Base-by-base conservation (phyloP, 2,113 vertebrate species). In the Ochotona curzoniae region DNA sequence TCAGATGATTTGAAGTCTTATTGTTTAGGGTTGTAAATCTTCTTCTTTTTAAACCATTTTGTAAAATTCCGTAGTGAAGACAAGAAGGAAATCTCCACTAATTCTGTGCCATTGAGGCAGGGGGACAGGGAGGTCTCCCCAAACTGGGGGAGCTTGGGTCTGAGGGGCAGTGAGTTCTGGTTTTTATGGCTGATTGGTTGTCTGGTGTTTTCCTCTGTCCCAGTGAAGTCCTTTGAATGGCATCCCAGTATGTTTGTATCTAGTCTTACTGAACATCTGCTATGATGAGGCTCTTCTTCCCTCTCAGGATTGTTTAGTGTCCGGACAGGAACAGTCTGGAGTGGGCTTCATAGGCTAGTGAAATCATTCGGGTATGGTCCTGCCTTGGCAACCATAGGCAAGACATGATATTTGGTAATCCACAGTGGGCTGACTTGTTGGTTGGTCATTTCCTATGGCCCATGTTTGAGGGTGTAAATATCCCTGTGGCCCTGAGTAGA, bases 31-130 rank as follows among this genome's bases (percentile, higher is more conserved):
- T 57, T 18, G 54, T 57, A 57, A 44, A 17, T 20, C 66, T 12
- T 57, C 76, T 26, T 57, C 76, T 26, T 38, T 61, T 80, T 64
- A 35, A 32, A 64, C 4, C 17, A 25, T 14, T 35, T 51, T 61
- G 28, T 38, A 32, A 90, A 86, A 87, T 54, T 90, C 66, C 80
- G 47, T 28, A 76, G 26, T 61, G 83, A 61, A 95, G 61, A 13
- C 30, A 44, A 38, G 28, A 81, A 84, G 90, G 38, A 38, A 80
- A 64, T 54, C 49, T 90, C 38, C 30, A 63, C 60, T 82, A 60
- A 57, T 54, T 32, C 12, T 54, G 20, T 61, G 12, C 85, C 35
- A 44, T 86, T 89, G 35, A 78, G 70, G 83, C 28, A 60, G 38
- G 8, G 32, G 28, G 60, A 32, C 28, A 83, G 83, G 38, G 30